Evolutionary conservation across 1,140 invertebrate genomes (phyloP).

Genomic region (Trachelipus rathkii): DNA sequence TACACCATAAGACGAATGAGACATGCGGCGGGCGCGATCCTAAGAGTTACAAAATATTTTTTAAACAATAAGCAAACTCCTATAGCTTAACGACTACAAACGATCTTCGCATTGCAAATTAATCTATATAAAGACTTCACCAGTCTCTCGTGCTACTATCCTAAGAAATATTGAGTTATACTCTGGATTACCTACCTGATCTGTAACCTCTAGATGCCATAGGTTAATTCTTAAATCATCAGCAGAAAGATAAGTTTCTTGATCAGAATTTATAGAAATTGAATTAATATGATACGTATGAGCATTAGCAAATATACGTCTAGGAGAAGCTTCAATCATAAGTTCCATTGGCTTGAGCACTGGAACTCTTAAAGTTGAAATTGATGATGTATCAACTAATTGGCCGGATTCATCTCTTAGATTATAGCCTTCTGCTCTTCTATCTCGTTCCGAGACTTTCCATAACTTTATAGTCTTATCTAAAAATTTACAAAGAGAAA

Average conservation of each 20-base stretch:
- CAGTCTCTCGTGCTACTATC: not conserved
- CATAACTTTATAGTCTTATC: slow-evolving; percentile 78
- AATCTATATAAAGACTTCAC: no score
- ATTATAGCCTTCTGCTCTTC: slow-evolving; percentile 83
- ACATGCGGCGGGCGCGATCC: no score
- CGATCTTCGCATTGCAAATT: no score
- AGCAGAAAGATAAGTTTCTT: slow-evolving; percentile 98
- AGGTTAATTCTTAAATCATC: slow-evolving; percentile 99
- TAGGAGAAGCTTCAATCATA: slow-evolving; percentile 95
- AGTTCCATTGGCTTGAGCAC: slow-evolving; percentile 92
- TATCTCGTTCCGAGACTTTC: slow-evolving; percentile 90
- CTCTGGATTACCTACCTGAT: slow-evolving; percentile 55
- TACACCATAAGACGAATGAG: no score
- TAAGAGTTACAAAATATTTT: no score
- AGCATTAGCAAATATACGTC: slow-evolving; percentile 98
- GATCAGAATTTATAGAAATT: slow-evolving; percentile 98
- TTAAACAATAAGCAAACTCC: no score
- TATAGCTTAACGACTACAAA: no score
- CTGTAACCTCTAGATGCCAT: slow-evolving; percentile 98
- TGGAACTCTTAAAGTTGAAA: slow-evolving; percentile 83
- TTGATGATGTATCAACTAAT: slow-evolving; percentile 72
- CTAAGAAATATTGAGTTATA: not conserved
- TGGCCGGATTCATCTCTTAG: slow-evolving; percentile 91
- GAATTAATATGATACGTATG: slow-evolving; percentile 99
- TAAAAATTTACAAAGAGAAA: slow-evolving; percentile 50